Evolutionary conservation across 2,888 invertebrate genomes (phyloP).

Genomic region (Leptinotarsa peninsularis): DNA sequence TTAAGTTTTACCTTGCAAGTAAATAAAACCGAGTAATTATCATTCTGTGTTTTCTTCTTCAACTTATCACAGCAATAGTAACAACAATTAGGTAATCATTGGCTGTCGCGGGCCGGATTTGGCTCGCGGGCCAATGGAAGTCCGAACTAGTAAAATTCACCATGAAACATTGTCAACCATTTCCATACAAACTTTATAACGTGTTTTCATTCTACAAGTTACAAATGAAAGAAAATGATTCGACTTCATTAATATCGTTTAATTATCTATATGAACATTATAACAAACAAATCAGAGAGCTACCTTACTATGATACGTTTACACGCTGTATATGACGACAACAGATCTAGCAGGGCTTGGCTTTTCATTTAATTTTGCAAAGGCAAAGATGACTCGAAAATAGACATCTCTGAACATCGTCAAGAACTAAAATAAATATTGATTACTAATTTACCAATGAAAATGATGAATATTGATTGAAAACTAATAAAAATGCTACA

Average conservation of each 20-base stretch:
- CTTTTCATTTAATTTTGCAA: slow-evolving; percentile 46
- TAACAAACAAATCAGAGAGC: slow-evolving; percentile 68
- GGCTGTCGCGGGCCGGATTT: no score
- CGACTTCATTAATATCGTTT: slow-evolving; percentile 55
- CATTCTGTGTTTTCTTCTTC: no score
- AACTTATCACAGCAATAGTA: no score
- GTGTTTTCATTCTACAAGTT: background rate
- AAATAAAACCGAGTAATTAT: no score
- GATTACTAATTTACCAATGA: slow-evolving; percentile 60
- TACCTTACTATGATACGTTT: slow-evolving; percentile 65
- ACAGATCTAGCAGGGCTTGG: slow-evolving; percentile 61
- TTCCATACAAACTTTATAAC: no score
- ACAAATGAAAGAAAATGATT: slow-evolving; percentile 31
- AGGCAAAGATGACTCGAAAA: slow-evolving; percentile 52
- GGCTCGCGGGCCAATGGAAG: no score
- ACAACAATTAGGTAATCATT: no score
- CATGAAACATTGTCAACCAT: no score
- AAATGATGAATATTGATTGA: slow-evolving; percentile 47
- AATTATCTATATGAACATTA: slow-evolving; percentile 67
- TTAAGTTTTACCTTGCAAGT: no score
- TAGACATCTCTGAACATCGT: slow-evolving; percentile 56
- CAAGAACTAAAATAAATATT: slow-evolving; percentile 63
- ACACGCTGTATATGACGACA: slow-evolving; percentile 62
- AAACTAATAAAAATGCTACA: slow-evolving; percentile 59
- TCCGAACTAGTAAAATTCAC: no score